Conservation (phyloP, 2,888 invertebrate species). For the Trisateles emortualis region DNA sequence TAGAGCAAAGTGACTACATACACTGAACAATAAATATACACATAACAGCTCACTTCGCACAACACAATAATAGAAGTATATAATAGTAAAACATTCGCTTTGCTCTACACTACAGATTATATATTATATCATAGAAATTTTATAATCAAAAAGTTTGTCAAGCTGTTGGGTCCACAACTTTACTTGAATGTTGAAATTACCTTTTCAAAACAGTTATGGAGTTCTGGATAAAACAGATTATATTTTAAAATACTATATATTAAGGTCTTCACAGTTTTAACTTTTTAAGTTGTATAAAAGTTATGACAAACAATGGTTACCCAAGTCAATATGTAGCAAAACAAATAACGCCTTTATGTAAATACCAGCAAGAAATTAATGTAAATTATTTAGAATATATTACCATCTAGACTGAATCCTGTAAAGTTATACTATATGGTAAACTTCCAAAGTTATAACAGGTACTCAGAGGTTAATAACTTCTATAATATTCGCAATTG, state of each 20-base stretch:
- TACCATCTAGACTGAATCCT: not conserved
- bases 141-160: too few species aligned
- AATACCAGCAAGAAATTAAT: conserved; percentile 8
- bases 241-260: too few species aligned
- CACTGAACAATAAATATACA: conserved; percentile 11
- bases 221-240: too few species aligned
- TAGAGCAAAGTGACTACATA: conserved; percentile 38
- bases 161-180: too few species aligned
- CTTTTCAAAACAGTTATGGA: too few species aligned
- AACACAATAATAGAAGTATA: conserved; percentile 6
- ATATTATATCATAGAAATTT: not conserved
- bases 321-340: conserved; percentile 34
- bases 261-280: too few species aligned
- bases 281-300: conserved; percentile 9
- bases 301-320: conserved; percentile 31
- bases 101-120: conserved; percentile 27
- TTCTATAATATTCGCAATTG: conserved; percentile 68
- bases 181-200: not conserved
- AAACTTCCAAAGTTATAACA: conserved; percentile 3
- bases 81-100: conserved; percentile 35
- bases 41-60: conserved; percentile 29
- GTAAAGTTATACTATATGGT: not conserved
- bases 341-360: conserved; percentile 28
- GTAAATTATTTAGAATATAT: conserved; percentile 9
- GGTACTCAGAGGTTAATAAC: conserved; percentile 29